Evolutionary conservation across 2,113 vertebrate genomes (phyloP), one percentile per base, ranked within the genome.

Genomic region (Osmerus mordax): DNA sequence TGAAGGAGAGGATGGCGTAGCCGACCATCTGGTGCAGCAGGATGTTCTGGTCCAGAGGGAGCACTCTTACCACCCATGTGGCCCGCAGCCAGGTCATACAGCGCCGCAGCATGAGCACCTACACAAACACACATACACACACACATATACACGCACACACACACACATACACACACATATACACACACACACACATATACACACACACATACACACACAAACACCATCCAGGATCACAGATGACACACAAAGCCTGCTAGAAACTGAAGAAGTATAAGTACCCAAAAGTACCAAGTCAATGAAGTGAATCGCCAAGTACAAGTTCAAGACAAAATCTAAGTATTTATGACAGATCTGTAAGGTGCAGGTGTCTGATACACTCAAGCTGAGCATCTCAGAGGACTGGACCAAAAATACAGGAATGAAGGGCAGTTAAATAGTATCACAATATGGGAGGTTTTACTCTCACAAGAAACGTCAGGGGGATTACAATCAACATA

Each of bases 71-170:
- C 5, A 94, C 4, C 86, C 94, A 93, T 0, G 95, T 94, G 0
- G 92, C 83, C 19, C 95, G 80, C 0, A 96, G 88, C 94, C 95
- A 93, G 0, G 94, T 94, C 4, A 97, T 80, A 69, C 93, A 95
- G 23, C 92, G 90, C 0, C 95, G 93, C 65, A 96, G 82, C 95
- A 97, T 96, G 84, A 94, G 84, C 52, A 94, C 91, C 95, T 96
- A 79, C 32, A 73, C 16, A 19, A 51, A 77, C 41, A 62, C 0
- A 28, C 29, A 55, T 60, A 78, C 67, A 71, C 41, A 72, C 65
- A 66, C 28, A 41, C 32, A 61, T 19, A 25, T 12, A 23, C 28
- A 65, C 41, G 19, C 28, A n/a, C 32, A 69, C 55, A 32, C 25
- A 25, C 19, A 25, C 41, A 55, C 65, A 66, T 21, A 53, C n/a